Conservation (phyloP, 2,113 vertebrate genomes). For the Erinaceus europaeus region DNA sequence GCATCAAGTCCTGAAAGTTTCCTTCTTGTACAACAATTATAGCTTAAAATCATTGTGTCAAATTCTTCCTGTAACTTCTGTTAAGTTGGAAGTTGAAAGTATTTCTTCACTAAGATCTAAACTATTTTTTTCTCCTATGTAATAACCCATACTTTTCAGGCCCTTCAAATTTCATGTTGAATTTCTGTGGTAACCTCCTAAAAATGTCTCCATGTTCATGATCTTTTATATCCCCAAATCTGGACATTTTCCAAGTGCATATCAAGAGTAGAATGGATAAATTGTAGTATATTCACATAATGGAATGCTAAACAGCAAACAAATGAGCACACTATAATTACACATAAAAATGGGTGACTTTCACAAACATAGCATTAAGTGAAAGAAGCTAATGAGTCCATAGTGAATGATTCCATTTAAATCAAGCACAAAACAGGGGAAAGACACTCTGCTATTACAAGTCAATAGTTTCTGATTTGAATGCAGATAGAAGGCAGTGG, state of each 20-base stretch:
- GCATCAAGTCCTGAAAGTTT: background rate
- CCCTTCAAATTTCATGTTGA: background rate
- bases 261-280: conserved; percentile 15
- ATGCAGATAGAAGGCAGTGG: background rate
- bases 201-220: background rate
- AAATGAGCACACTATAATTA: background rate
- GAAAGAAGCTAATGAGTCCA: background rate
- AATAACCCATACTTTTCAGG: background rate
- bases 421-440: background rate
- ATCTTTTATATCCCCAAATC: background rate
- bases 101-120: background rate
- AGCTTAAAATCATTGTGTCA: background rate
- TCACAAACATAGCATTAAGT: conserved; percentile 11
- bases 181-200: background rate
- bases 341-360: background rate
- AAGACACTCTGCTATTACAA: background rate
- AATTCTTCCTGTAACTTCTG: background rate
- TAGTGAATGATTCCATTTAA: background rate
- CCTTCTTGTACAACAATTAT: background rate
- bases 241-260: background rate
- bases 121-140: background rate
- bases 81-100: background rate
- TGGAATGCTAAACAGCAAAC: background rate
- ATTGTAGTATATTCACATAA: background rate
- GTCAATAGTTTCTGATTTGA: background rate